Evolutionary conservation across 2,113 vertebrate genomes (phyloP).

Genomic region (Megaptera novaeangliae): DNA sequence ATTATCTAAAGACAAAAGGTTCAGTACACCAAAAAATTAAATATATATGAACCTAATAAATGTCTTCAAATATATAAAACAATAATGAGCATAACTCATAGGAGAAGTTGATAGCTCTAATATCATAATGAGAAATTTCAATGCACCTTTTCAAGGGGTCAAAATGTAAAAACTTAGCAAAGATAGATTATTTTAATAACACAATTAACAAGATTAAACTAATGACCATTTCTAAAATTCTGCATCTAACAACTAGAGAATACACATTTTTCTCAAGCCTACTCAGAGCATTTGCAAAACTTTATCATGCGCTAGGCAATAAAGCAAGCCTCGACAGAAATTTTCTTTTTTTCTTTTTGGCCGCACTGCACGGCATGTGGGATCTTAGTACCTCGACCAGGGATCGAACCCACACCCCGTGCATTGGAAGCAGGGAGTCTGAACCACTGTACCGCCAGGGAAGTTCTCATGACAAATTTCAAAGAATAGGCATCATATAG

Average conservation of each 20-base stretch:
- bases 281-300: neutral
- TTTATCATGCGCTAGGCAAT: neutral
- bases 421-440: neutral
- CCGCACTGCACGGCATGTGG: neutral
- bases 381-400: neutral
- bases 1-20: neutral
- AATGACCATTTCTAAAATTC: neutral
- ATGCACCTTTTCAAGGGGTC: neutral
- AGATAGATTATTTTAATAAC: neutral
- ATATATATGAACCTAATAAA: neutral
- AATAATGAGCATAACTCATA: neutral
- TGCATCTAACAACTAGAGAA: neutral
- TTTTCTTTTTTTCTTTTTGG: neutral
- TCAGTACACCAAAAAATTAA: neutral
- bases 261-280: neutral
- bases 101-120: neutral
- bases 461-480: too few species aligned
- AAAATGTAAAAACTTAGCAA: neutral
- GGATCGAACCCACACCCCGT: neutral
- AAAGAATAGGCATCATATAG: neutral
- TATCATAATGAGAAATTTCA: neutral
- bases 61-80: neutral
- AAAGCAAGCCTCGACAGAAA: neutral
- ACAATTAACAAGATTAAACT: neutral
- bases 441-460: neutral